Conservation (phyloP, 1,140 invertebrate genomes). For the Pomacea maculata region DNA sequence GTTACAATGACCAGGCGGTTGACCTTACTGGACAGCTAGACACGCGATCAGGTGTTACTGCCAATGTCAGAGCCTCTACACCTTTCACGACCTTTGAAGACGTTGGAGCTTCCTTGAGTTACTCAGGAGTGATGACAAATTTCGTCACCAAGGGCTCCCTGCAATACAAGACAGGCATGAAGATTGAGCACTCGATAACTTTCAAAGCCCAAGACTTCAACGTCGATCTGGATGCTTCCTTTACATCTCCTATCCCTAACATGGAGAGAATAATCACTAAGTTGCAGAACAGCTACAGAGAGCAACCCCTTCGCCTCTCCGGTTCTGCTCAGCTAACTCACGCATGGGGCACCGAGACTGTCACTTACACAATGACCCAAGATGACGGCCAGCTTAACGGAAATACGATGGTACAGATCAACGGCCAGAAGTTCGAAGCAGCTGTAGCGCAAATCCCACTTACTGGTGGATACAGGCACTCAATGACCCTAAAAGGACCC, state of each 20-base stretch:
- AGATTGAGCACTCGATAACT: slow-evolving; percentile 1
- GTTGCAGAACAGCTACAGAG: background rate
- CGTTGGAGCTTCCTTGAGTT: background rate
- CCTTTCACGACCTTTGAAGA: slow-evolving; percentile 10
- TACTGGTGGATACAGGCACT: slow-evolving; percentile 2
- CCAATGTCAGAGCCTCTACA: background rate
- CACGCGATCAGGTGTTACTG: background rate
- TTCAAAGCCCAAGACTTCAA: background rate
- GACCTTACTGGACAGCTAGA: background rate
- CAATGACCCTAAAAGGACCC: background rate
- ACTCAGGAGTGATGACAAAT: background rate
- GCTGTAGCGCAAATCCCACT: background rate
- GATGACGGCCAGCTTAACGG: background rate
- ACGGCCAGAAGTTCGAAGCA: background rate
- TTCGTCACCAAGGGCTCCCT: slow-evolving; percentile 1
- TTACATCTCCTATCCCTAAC: slow-evolving; percentile 1
- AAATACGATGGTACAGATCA: background rate
- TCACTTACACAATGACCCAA: slow-evolving; percentile 6
- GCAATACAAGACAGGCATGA: slow-evolving; percentile 9
- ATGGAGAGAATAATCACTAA: background rate
- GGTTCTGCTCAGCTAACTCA: background rate
- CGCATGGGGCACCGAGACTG: background rate
- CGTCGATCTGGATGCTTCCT: background rate
- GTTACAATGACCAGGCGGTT: slow-evolving; percentile 1
- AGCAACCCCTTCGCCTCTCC: too few relatives aligned